Evolutionary conservation across 2,113 vertebrate species (phyloP).

Genomic region (Coreoperca whiteheadi): DNA sequence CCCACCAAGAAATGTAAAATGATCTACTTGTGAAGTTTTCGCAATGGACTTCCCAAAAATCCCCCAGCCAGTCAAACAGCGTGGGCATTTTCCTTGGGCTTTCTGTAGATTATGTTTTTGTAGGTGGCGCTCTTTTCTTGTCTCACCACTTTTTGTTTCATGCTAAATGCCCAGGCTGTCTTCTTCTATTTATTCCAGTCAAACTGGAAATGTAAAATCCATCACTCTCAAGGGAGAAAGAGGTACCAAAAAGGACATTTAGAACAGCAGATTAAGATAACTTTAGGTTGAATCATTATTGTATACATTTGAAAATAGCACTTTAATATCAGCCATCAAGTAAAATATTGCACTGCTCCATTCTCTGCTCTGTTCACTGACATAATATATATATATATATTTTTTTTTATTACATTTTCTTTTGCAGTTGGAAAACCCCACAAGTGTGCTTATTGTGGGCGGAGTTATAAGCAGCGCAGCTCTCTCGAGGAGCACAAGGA

Average conservation of each 20-base stretch:
- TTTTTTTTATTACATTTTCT: background rate
- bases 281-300: background rate
- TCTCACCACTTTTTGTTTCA: background rate
- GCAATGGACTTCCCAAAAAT: constrained; percentile 5
- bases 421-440: constrained; percentile 96
- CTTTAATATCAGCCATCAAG: background rate
- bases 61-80: background rate
- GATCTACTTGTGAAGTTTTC: background rate
- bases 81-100: background rate
- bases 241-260: background rate
- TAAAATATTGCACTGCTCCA: background rate
- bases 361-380: constrained; percentile 19
- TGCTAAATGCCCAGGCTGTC: background rate
- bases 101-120: background rate
- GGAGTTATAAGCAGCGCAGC: constrained; percentile 99
- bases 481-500: constrained; percentile 99
- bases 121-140: background rate
- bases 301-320: background rate
- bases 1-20: background rate
- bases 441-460: constrained; percentile 98
- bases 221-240: background rate
- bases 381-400: background rate
- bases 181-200: background rate
- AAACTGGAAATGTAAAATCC: constrained; percentile 3
- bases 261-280: background rate